A percentile compares a stretch with the other conserved stretches of the same genome.
Evolutionary conservation across 2,113 vertebrate genomes (phyloP).

Genomic region (Riparia riparia): DNA sequence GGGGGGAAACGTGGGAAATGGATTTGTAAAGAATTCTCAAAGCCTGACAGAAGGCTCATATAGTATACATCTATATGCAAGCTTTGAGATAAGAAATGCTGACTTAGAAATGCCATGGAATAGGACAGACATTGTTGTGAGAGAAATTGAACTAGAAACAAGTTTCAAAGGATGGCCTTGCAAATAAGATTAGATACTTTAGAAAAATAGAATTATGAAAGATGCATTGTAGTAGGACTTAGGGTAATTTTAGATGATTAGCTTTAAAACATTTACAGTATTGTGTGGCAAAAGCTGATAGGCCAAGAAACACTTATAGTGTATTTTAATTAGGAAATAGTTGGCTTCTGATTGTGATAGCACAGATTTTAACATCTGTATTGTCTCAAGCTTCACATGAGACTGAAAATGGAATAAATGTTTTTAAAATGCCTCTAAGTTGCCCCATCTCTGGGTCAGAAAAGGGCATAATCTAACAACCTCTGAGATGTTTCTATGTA

Average conservation of each 20-base stretch:
- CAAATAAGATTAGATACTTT: background rate
- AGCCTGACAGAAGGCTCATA: background rate
- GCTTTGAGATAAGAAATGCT: background rate
- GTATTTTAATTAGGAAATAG: background rate
- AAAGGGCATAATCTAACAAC: background rate
- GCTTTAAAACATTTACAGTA: background rate
- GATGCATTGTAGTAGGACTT: background rate
- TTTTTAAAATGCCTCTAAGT: background rate
- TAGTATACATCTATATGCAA: background rate
- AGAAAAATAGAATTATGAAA: background rate
- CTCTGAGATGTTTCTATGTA: background rate
- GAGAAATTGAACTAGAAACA: background rate
- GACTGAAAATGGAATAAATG: background rate
- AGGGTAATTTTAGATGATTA: background rate
- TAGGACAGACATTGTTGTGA: background rate
- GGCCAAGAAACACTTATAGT: background rate
- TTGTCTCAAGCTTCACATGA: background rate
- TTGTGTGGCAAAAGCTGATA: background rate
- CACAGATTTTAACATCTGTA: background rate
- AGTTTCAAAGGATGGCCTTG: background rate
- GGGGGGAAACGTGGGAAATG: background rate
- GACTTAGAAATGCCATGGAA: background rate
- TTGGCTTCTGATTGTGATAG: background rate
- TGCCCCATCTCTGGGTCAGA: background rate
- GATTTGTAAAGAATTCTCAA: background rate